Base-by-base conservation (phyloP, 2,113 vertebrate genomes). In the Centrocercus urophasianus region DNA sequence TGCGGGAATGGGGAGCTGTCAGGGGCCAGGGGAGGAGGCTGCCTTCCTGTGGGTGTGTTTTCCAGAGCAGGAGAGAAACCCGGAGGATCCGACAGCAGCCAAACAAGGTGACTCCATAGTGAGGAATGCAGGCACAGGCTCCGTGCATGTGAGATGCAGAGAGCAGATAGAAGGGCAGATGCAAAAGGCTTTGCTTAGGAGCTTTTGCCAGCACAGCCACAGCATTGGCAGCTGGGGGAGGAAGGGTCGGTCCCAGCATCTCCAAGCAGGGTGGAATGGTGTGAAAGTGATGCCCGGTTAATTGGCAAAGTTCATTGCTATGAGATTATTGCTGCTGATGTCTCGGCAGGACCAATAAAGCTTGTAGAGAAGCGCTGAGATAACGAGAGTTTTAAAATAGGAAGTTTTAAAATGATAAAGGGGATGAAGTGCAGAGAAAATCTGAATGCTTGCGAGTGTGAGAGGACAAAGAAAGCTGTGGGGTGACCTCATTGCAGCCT, bases 41-140 rank as follows among this genome's bases (percentile, higher is more conserved):
- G 90, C 86, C 90, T 90, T 78, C 90, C 92, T 67, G 85, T 95
- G 95, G 95, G 92, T 77, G 92, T 94, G 92, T 92, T 78, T 90
- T 60, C 75, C 86, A 82, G 86, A 50, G 83, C 89, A 61, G 56
- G 56, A 60, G 89, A 94, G 89, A 94, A 94, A 95, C 89, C 92
- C n/a, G 56, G 86, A 74, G 3, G 92, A 73, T 64, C 92, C 70
- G 71, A 2, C 60, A 60, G 18, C 90, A 90, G 80, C 61, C 92
- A 70, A 93, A 94, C 90, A 94, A 86, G 95, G 93, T 96, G 96
- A 96, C 93, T 92, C 10, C 2, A 4, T 21, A 0, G 25, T 8
- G 86, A 96, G 93, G 96, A 95, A 96, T 95, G 92, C 71, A 69
- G 88, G 84, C 79, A 57, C 65, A n/a, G 86, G 83, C 79, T 71